Conservation (phyloP, 2,797 vertebrate genomes). For the Vultur gryphus region DNA sequence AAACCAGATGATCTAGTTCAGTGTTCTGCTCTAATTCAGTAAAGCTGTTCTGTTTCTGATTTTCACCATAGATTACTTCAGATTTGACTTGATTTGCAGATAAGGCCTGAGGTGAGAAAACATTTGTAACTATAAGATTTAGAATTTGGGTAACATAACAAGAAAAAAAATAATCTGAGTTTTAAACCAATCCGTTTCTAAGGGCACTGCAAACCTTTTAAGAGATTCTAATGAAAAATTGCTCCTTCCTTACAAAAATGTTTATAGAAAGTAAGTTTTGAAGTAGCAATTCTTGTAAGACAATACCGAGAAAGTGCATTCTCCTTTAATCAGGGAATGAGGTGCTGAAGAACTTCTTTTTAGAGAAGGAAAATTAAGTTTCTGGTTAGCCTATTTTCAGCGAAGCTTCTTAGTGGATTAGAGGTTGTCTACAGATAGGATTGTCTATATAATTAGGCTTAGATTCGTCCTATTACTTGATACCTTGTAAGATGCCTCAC, state of each 20-base stretch:
- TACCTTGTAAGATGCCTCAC: background rate
- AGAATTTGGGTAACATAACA: background rate
- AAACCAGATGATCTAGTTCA: background rate
- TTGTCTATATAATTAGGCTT: conserved; percentile 21
- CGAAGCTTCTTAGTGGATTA: conserved; percentile 24
- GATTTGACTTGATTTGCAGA: background rate
- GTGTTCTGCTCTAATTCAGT: background rate
- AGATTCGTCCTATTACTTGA: conserved; percentile 12
- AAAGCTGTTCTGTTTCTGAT: background rate
- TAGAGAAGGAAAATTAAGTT: background rate
- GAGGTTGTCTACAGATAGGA: background rate
- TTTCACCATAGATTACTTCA: background rate
- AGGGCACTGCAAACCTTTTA: background rate
- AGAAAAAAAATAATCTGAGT: background rate
- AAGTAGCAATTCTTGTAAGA: background rate
- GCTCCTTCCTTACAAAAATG: background rate
- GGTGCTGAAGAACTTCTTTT: background rate
- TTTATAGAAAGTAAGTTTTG: background rate
- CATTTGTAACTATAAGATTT: background rate
- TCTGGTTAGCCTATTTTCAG: background rate
- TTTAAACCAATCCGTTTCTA: background rate
- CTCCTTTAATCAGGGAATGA: background rate
- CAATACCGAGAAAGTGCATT: background rate
- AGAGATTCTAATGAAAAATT: background rate
- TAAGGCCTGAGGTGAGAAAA: background rate